Evolutionary conservation across 2,888 invertebrate species (phyloP), one percentile per base, ranked within the genome.

Genomic region (Neuroscelio doddi): DNA sequence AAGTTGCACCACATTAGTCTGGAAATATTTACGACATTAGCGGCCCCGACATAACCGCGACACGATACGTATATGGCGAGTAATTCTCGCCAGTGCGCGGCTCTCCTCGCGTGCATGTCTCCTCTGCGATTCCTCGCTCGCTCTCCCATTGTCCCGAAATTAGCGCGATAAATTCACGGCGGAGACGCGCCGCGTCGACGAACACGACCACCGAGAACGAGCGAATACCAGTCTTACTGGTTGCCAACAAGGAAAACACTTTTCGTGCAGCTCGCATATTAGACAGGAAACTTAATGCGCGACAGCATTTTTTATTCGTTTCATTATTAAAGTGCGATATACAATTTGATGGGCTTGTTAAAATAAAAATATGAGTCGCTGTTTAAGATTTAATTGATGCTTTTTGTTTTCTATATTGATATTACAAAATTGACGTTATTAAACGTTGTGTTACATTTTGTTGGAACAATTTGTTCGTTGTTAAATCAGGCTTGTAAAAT

Each of bases 1-100:
- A 76, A 75, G 74, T 78, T 78, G 76, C 73, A 73, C 72, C 74
- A 72, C 78, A 79, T 80, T 81, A 79, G 76, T 74, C 75, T 69
- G 27, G 38, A 30, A 66, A 75, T 81, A 80, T 81, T 80, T 81
- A 80, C 75, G 72, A 73, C 72, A 58, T 47, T 27, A 21, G 36
- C 14, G 17, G 34, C 26, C 52, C 64, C 74, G 68, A 68, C 68
- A 70, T 72, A 69, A 74, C 66, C 66, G 65, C 71, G 67, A 73
- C 71, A 68, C 69, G 57, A 47, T 67, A 70, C 75, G 65, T 75
- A 76, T 70, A 77, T 70, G 74, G 73, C 64, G 67, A 72, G 74
- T 75, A 77, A 76, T 78, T 78, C 72, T 71, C 76, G 69, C 67
- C 70, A 68, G 39, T 49, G 29, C 30, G 34, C 39, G 32, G 4